Percentiles rank a stretch among this genome's conserved stretches.
phyloP scores from a whole-genome alignment of 1,140 invertebrate genomes.

The Euura saliciscinereae region DNA sequence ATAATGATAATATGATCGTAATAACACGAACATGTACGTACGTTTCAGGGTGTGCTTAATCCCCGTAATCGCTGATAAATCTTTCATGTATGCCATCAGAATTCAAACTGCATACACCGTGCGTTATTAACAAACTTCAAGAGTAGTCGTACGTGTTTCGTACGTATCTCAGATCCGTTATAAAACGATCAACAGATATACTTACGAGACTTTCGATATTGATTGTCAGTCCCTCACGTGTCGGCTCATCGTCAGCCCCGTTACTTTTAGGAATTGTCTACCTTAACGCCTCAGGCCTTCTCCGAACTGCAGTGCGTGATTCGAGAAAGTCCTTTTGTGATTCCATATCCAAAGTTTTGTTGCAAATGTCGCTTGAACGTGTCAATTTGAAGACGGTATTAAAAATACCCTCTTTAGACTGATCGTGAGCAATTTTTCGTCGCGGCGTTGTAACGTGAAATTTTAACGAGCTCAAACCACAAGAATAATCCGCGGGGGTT shows the following conservation, averaged over 20 bases:
- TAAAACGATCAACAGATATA: not conserved
- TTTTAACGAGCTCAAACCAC: not conserved
- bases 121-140: no score
- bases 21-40: not conserved
- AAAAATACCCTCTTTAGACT: no score
- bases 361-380: no score
- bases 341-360: no score
- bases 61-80: not conserved
- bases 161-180: not conserved
- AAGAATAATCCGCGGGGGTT: no score
- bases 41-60: not conserved
- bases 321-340: no score
- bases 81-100: not conserved
- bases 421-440: not conserved
- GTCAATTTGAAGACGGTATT: no score
- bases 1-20: not conserved
- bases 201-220: not conserved
- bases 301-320: no score
- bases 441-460: not conserved
- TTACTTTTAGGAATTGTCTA: not conserved
- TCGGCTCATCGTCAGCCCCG: not conserved
- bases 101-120: no score
- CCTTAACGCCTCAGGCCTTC: not conserved
- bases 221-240: not conserved
- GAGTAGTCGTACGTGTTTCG: no score